phyloP scores from a whole-genome alignment of 2,113 vertebrate genomes.

The Microcebus ravelobensis region DNA sequence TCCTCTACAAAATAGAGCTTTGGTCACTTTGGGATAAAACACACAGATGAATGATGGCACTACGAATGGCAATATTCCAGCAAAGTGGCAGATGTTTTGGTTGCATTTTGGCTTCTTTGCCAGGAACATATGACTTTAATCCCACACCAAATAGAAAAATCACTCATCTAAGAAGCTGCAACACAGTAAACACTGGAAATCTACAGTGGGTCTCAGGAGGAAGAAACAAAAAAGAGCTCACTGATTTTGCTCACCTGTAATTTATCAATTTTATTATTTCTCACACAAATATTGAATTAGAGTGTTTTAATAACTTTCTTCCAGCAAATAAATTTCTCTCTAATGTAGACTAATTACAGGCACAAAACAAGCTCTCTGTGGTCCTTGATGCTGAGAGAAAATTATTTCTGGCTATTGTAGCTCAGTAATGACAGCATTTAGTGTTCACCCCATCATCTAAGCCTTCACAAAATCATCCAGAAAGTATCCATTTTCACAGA shows the following conservation, averaged over 20 bases:
- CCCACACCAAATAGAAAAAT: conserved; percentile 44
- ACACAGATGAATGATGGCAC: not conserved
- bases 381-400: conserved; percentile 64
- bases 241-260: conserved; percentile 58
- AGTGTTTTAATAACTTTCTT: conserved; percentile 74
- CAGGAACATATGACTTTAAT: conserved; percentile 46
- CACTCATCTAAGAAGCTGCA: conserved; percentile 24
- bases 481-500: conserved; percentile 66
- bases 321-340: conserved; percentile 68
- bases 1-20: not conserved
- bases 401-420: conserved; percentile 70
- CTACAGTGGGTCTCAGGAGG: not conserved
- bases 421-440: conserved; percentile 65
- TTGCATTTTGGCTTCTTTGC: not conserved
- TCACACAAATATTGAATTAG: conserved; percentile 72
- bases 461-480: conserved; percentile 37
- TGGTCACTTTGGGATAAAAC: not conserved
- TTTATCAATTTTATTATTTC: conserved; percentile 76
- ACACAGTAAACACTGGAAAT: conserved; percentile 21
- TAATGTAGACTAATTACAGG: conserved; percentile 55
- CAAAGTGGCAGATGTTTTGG: not conserved
- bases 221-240: conserved; percentile 40
- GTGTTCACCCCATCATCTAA: conserved; percentile 37
- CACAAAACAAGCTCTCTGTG: conserved; percentile 52
- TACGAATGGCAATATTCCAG: not conserved